These are phyloP conservation scores for Trachops cirrhosus DNA, from an alignment of 2,797 vertebrate species.

Conservation along the genomic window DNA sequence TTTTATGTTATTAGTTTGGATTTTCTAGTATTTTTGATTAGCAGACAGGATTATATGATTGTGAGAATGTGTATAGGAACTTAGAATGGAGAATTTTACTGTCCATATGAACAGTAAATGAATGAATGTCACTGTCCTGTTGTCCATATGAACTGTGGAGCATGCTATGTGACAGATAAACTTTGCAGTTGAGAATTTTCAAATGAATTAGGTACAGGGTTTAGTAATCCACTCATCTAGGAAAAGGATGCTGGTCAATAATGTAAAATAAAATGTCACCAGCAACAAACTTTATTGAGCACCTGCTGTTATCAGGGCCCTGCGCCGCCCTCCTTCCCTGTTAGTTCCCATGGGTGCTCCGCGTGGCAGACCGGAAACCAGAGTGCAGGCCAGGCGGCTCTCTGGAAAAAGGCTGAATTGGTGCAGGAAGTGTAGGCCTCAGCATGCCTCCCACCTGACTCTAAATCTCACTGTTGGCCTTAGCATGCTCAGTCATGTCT, in stretches of 20 bases:
- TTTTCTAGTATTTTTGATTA: constrained; percentile 4
- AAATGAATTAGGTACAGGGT: background rate
- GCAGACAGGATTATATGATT: background rate
- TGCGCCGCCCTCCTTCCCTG: background rate
- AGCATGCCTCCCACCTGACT: background rate
- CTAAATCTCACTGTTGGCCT: background rate
- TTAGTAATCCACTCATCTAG: constrained; percentile 16
- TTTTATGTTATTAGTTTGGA: constrained; percentile 27
- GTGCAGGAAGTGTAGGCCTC: background rate
- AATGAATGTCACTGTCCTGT: too few species aligned
- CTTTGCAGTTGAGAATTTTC: constrained; percentile 25
- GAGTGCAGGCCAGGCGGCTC: background rate
- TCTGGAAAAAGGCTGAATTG: background rate
- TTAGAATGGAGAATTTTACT: background rate
- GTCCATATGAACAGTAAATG: background rate
- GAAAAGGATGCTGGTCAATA: background rate
- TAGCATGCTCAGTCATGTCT: background rate
- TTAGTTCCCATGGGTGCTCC: background rate
- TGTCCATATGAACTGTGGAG: background rate
- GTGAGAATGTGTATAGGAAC: background rate
- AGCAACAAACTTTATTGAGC: background rate
- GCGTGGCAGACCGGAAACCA: background rate
- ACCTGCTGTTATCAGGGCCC: background rate
- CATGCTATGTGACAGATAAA: background rate
- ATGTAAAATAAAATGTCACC: background rate